phyloP scores from a whole-genome alignment of 2,113 vertebrate species.

The Dasyornis broadbenti region DNA sequence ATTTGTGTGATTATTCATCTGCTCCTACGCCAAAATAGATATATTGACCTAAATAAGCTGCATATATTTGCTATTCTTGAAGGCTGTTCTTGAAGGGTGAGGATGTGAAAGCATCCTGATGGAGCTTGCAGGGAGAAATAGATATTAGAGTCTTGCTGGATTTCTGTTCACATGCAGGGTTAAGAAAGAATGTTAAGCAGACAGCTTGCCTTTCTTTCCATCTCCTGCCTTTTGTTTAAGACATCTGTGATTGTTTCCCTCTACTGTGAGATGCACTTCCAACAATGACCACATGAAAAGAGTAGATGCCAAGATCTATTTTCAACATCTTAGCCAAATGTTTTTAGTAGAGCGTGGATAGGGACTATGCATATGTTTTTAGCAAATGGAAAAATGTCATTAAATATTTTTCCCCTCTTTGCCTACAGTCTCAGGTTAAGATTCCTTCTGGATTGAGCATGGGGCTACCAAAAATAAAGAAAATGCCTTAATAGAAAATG shows the following conservation, averaged over 20 bases:
- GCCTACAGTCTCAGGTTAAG: background rate
- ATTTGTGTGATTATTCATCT: background rate
- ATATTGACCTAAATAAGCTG: constrained; percentile 31
- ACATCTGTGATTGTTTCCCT: background rate
- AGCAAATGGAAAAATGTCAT: background rate
- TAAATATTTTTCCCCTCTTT: background rate
- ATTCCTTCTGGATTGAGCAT: background rate
- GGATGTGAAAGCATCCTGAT: background rate
- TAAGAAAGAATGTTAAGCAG: background rate
- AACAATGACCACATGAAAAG: background rate
- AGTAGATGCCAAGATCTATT: background rate
- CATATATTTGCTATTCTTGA: background rate
- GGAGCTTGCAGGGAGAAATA: background rate
- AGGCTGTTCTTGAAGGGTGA: background rate
- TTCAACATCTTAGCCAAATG: background rate
- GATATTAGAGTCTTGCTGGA: background rate
- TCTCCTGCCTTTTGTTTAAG: background rate
- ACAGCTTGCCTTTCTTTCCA: background rate
- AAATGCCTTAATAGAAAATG: background rate
- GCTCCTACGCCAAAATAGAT: background rate
- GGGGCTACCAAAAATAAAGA: background rate
- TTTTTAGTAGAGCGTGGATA: background rate
- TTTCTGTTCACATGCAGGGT: background rate
- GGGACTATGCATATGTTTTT: background rate
- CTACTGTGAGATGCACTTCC: background rate